phyloP scores from a whole-genome alignment of 2,888 invertebrate genomes.

The Drosophila antonietae region DNA sequence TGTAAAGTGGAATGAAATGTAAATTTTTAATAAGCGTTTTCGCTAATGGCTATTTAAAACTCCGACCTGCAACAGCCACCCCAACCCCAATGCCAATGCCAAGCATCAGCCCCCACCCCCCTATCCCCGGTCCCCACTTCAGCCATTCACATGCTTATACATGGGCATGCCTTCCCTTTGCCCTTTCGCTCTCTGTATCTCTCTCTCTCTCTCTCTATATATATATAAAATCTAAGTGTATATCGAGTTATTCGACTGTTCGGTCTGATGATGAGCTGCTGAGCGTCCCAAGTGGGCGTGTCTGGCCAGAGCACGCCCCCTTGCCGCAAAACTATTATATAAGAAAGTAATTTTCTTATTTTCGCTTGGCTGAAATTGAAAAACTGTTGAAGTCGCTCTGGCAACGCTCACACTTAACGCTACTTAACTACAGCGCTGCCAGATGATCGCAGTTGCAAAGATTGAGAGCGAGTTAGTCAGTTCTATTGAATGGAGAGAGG shows the following conservation, averaged over 20 bases:
- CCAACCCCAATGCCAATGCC: not conserved
- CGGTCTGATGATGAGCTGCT: constrained; percentile 50
- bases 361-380: constrained; percentile 76
- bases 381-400: constrained; percentile 61
- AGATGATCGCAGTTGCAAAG: constrained; percentile 12
- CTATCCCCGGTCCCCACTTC: not conserved
- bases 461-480: not conserved
- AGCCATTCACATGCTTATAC: constrained; percentile 36
- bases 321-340: constrained; percentile 46
- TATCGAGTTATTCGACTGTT: constrained; percentile 67
- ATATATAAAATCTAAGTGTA: constrained; percentile 43
- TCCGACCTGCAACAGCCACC: constrained; percentile 55
- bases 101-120: not conserved
- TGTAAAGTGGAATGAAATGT: constrained; percentile 83
- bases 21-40: constrained; percentile 84
- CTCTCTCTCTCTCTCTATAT: not conserved
- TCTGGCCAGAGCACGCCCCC: not conserved
- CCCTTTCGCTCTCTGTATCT: not conserved
- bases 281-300: constrained; percentile 16
- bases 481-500: too few relatives aligned
- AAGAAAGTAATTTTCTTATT: constrained; percentile 81
- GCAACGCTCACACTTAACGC: not conserved
- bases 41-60: constrained; percentile 84
- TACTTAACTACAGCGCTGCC: constrained; percentile 8
- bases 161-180: not conserved